Conservation (phyloP, 1,140 invertebrate species). For the Drosophila fuyamai region DNA sequence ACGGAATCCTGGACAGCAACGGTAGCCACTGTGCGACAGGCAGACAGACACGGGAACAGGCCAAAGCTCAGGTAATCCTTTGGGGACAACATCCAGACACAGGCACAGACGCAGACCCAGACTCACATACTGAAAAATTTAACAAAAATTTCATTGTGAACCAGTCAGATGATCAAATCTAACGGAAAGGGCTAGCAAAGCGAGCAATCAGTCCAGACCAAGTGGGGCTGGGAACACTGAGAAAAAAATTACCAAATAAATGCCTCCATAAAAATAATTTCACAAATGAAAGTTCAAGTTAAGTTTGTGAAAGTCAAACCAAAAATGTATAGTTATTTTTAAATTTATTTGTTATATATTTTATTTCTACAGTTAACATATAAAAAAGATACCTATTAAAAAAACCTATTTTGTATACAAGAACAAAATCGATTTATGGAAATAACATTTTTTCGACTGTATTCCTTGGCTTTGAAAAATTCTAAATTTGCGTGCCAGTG, state of each 20-base stretch:
- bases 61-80: slow-evolving; percentile 77
- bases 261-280: too few relatives aligned
- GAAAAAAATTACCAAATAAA: not conserved
- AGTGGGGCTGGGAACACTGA: slow-evolving; percentile 3
- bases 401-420: too few relatives aligned
- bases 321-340: too few relatives aligned
- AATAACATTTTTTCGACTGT: not conserved
- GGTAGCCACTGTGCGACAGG: slow-evolving; percentile 26
- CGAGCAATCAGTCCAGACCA: slow-evolving; percentile 18
- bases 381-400: too few relatives aligned
- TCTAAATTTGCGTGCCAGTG: slow-evolving; percentile 54
- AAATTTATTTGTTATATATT: too few relatives aligned
- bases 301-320: too few relatives aligned
- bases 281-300: too few relatives aligned
- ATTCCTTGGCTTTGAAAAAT: slow-evolving; percentile 17
- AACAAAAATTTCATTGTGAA: slow-evolving; percentile 65
- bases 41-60: slow-evolving; percentile 57
- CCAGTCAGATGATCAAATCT: slow-evolving; percentile 30
- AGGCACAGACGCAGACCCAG: slow-evolving; percentile 3
- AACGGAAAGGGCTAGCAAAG: slow-evolving; percentile 18
- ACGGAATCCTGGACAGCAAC: slow-evolving; percentile 18
- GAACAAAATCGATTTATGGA: not conserved
- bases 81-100: slow-evolving; percentile 57
- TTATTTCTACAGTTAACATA: too few relatives aligned
- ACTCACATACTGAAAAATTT: slow-evolving; percentile 51